Percentiles rank a stretch among this genome's conserved stretches.
Evolutionary conservation across 1,140 invertebrate genomes (phyloP).

Genomic region (Callitettix versicolor): DNA sequence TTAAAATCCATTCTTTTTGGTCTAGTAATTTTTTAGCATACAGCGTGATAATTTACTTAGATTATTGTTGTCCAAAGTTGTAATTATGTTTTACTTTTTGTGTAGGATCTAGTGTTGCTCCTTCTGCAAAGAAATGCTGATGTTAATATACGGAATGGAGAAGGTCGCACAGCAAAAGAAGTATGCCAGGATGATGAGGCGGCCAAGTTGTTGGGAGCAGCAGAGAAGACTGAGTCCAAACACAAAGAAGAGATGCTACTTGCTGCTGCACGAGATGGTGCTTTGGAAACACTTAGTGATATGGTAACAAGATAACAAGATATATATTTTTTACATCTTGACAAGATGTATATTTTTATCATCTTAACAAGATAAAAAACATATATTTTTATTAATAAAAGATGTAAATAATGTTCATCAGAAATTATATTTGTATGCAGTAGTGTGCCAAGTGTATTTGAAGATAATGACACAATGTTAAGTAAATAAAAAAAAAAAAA

Average conservation of each 20-base stretch:
- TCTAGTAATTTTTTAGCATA: no score
- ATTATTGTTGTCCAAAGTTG: neutral
- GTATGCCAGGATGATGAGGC: conserved; percentile 45
- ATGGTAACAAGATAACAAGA: conserved; percentile 41
- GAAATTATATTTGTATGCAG: no score
- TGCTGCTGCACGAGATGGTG: conserved; percentile 45
- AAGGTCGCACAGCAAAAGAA: conserved; percentile 45
- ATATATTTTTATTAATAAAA: no score
- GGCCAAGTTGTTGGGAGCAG: conserved; percentile 44
- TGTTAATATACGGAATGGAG: conserved; percentile 49
- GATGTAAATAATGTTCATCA: no score
- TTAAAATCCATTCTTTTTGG: no score
- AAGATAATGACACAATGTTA: no score
- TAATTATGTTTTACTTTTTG: conserved; percentile 7
- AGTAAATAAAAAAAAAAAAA: no score
- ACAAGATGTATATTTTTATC: no score
- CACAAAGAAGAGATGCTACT: conserved; percentile 42
- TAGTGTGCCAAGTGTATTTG: no score
- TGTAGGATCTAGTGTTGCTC: conserved; percentile 55
- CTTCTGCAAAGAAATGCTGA: conserved; percentile 52
- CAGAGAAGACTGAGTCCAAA: conserved; percentile 43
- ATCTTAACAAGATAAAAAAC: no score
- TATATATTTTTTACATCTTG: no score
- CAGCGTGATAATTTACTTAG: no score
- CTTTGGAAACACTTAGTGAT: conserved; percentile 41